Evolutionary conservation across 2,113 vertebrate species (phyloP).

Genomic region (Aepyceros melampus): DNA sequence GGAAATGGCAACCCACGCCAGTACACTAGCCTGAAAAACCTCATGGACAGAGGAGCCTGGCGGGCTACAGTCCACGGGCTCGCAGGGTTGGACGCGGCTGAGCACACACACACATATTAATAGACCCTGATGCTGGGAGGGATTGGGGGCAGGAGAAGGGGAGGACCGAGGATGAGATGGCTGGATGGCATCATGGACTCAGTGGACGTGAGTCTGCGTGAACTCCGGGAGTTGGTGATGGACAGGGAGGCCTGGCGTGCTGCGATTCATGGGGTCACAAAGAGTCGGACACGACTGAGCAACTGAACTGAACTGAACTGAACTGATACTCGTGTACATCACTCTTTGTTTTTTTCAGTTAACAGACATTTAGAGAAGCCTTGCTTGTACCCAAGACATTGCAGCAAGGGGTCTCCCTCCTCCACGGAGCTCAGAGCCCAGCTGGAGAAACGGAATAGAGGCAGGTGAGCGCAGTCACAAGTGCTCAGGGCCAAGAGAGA

Average conservation of each 20-base stretch:
- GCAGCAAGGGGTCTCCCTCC: no score
- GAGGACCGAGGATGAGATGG: no score
- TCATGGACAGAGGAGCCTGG: neutral
- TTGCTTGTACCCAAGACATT: neutral
- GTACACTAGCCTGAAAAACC: neutral
- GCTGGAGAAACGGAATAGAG: neutral
- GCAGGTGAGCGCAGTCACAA: rapidly evolving
- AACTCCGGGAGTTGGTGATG: no score
- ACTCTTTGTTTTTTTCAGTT: neutral
- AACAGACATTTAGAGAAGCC: neutral
- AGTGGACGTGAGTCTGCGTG: no score
- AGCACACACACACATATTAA: rapidly evolving
- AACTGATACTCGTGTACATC: neutral
- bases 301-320: no score
- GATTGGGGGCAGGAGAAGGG: no score
- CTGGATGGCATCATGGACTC: no score
- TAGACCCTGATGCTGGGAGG: no score
- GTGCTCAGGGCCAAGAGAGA: neutral
- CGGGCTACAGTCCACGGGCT: neutral
- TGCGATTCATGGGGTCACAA: neutral
- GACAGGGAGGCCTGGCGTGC: neutral
- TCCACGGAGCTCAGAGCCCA: neutral
- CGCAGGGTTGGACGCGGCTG: neutral
- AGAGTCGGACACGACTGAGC: no score
- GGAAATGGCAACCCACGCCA: neutral